phyloP scores from a whole-genome alignment of 37 sponge, comb jelly and placozoan genomes.

The Aphrocallistes beatrix region DNA sequence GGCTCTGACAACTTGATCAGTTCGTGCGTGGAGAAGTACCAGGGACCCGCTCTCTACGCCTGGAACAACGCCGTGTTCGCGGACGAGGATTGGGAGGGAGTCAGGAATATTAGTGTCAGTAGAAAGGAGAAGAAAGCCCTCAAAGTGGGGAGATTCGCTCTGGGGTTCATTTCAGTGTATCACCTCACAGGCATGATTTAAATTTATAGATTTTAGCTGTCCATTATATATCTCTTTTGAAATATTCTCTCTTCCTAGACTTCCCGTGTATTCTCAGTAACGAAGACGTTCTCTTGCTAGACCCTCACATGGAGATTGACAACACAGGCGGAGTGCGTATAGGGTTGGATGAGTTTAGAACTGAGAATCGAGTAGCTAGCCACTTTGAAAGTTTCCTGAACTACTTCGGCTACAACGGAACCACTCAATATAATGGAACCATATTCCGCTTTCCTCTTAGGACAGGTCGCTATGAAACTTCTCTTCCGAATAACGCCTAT shows the following conservation, averaged over 20 bases:
- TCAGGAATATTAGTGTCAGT: background rate
- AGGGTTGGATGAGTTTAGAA: background rate
- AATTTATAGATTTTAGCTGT: background rate
- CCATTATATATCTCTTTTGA: background rate
- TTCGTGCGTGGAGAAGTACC: background rate
- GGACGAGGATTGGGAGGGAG: background rate
- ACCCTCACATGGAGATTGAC: background rate
- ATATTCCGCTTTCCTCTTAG: background rate
- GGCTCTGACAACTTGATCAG: background rate
- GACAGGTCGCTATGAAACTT: background rate
- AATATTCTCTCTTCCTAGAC: background rate
- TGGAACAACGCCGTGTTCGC: background rate
- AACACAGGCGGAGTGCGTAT: background rate
- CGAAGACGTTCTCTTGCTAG: background rate
- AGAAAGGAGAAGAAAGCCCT: background rate
- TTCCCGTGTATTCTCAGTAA: background rate
- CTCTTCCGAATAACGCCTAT: background rate
- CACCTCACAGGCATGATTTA: background rate
- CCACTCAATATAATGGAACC: background rate
- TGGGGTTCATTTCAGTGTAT: background rate
- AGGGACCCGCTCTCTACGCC: background rate
- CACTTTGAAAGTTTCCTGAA: background rate
- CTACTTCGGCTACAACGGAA: background rate
- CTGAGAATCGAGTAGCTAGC: background rate
- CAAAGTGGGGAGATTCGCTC: conserved; percentile 9